Conservation (phyloP, 2,888 invertebrate species). For the Cybosia mesomella region DNA sequence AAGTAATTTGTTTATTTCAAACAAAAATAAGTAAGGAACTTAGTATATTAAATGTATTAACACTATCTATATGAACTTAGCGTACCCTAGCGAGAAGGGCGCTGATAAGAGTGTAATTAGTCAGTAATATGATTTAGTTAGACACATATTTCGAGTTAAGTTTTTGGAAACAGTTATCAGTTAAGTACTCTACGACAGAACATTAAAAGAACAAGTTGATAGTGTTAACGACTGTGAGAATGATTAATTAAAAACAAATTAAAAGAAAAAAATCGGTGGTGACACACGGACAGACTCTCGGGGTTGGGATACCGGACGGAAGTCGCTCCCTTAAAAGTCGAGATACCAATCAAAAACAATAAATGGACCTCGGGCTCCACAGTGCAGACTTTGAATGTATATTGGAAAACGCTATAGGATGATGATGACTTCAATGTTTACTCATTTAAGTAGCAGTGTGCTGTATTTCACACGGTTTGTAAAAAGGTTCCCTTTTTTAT, state of each 20-base stretch:
- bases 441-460: too few relatives aligned
- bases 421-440: too few relatives aligned
- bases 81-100: background rate
- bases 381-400: too few relatives aligned
- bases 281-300: too few relatives aligned
- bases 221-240: background rate
- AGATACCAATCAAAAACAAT: too few relatives aligned
- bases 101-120: background rate
- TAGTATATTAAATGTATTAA: background rate
- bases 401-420: too few relatives aligned
- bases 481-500: too few relatives aligned
- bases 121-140: background rate
- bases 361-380: too few relatives aligned
- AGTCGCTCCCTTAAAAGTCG: too few relatives aligned
- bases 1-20: too few relatives aligned
- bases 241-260: background rate
- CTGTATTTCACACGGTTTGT: too few relatives aligned
- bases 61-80: background rate
- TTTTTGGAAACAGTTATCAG: conserved; percentile 1
- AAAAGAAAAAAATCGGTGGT: background rate
- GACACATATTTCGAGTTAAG: background rate
- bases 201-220: background rate
- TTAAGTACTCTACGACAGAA: conserved; percentile 1
- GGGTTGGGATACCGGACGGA: too few relatives aligned
- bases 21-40: background rate